A percentile compares a stretch with the other conserved stretches of the same genome.
Evolutionary conservation across 2,797 vertebrate genomes (phyloP).

Genomic region (Semaprochilodus insignis): DNA sequence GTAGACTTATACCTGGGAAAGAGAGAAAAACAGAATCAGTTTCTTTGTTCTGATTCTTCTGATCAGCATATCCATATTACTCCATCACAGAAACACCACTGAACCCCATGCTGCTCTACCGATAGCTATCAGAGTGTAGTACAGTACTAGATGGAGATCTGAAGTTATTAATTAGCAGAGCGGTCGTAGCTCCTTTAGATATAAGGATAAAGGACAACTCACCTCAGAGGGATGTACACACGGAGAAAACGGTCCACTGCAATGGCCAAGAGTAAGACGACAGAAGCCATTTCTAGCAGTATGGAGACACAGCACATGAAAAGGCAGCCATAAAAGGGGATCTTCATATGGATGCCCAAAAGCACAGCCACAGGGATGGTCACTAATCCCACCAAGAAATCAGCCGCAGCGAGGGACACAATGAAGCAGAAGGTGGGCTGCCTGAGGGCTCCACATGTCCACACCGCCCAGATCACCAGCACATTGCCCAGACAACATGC

Average conservation of each 20-base stretch:
- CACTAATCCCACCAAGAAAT: slow-evolving; percentile 83
- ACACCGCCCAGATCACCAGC: background rate
- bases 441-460: background rate
- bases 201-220: slow-evolving; percentile 18
- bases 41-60: no score
- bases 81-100: no score
- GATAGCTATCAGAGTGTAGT: background rate
- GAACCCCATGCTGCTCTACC: background rate
- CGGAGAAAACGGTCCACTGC: slow-evolving; percentile 87
- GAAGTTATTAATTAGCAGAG: no score
- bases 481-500: slow-evolving; percentile 80
- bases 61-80: no score
- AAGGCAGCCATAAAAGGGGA: slow-evolving; percentile 80
- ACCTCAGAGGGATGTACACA: slow-evolving; percentile 83
- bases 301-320: slow-evolving; percentile 83
- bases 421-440: slow-evolving; percentile 1
- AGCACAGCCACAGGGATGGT: slow-evolving; percentile 84
- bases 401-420: slow-evolving; percentile 53
- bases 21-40: background rate
- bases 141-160: no score
- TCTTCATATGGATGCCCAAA: slow-evolving; percentile 68
- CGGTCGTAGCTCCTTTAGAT: background rate
- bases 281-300: slow-evolving; percentile 81
- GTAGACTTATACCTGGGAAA: slow-evolving; percentile 79
- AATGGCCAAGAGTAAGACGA: slow-evolving; percentile 85